Evolutionary conservation across 2,113 vertebrate species (phyloP).

Genomic region (Chascanopsetta lugubris): DNA sequence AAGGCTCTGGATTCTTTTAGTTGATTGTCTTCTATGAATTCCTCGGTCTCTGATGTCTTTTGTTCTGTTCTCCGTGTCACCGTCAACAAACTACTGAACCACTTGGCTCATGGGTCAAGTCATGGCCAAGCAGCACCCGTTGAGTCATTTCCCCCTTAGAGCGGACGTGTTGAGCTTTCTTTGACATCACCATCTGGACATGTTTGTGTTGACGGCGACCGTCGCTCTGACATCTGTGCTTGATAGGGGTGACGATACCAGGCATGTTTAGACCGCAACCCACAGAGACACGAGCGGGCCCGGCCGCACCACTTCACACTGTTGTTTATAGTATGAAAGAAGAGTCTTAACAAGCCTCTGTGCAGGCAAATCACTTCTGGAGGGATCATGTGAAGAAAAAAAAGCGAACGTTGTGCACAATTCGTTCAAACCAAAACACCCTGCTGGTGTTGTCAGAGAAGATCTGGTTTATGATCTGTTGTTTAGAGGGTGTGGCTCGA

Average conservation of each 20-base stretch:
- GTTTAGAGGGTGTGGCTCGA: conserved; percentile 2
- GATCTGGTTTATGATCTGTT: not conserved
- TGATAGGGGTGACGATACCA: conserved; percentile 27
- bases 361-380: not conserved
- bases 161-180: not conserved
- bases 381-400: not conserved
- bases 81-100: not conserved
- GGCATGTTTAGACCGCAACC: conserved; percentile 29
- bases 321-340: conserved; percentile 4
- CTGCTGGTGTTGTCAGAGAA: conserved; percentile 1
- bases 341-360: not conserved
- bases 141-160: not conserved
- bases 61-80: not conserved
- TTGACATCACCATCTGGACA: conserved; percentile 25
- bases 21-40: too few species aligned
- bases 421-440: not conserved
- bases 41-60: too few species aligned
- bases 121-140: not conserved
- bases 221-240: conserved; percentile 41
- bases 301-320: conserved; percentile 16
- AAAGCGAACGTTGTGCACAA: not conserved
- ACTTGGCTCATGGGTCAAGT: not conserved
- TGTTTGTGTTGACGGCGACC: conserved; percentile 17
- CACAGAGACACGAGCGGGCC: conserved; percentile 8
- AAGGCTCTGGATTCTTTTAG: too few species aligned